Base-by-base conservation (phyloP, 35 echinoderm and acorn worm genomes). In the Lytechinus pictus region DNA sequence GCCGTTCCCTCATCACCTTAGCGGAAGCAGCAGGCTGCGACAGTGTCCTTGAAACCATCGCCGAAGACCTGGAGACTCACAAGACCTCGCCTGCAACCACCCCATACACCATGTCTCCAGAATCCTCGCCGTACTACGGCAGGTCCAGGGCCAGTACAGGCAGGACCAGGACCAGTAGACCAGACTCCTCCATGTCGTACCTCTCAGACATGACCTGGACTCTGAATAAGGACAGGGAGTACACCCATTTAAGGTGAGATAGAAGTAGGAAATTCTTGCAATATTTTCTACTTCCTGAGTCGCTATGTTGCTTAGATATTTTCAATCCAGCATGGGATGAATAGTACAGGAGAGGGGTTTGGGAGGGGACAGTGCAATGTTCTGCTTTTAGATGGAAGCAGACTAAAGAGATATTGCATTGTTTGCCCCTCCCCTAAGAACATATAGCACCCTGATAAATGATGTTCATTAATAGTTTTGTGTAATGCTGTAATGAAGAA, bases 21-120 rank as follows among this genome's bases (percentile, higher is more conserved):
- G 98, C 98, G 10, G 98, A 99, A 87, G 97, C 97, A 58, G 95
- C 97, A 0, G 97, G 98, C 6, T 99, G 98, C 44, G 98, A 99
- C 16, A 94, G 95, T 24, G 96, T 99, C 87, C 55, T 99, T 14
- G 97, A 98, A 53, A 91, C 95, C 27, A 96, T 98, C 21, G 87
- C 95, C 13, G 87, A 86, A 9, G 98, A 99, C 94, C 95, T 99
- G n/a, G 97, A 57, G 28, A 79, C 61, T 58, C 94, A 87, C 52
- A 91, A 96, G 95, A 79, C 66, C 94, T 89, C 94, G 2, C 90
- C 86, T 8, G 55, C 91, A 21, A 27, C 24, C 56, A 16, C 92
- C 53, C 92, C 92, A 24, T 93, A 27, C 92, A 90, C 88, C 28
- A 90, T 90, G 88, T 93, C 92, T 54, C 53, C 92, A 6, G 27